These are phyloP conservation scores for Rhinoptilus africanus DNA, from an alignment of 2,113 vertebrate species.

Conservation along the genomic window DNA sequence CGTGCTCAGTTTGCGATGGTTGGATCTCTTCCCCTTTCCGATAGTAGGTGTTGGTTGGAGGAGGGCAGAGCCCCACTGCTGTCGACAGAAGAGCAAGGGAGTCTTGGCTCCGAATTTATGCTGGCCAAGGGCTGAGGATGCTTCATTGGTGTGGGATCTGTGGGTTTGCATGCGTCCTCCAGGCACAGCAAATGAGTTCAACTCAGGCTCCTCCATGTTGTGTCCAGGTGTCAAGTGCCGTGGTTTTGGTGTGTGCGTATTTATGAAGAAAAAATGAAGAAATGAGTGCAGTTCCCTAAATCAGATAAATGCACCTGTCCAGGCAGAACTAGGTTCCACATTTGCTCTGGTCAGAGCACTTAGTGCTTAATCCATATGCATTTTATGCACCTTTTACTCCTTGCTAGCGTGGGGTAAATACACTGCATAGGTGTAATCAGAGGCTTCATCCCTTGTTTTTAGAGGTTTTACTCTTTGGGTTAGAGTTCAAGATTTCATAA, in stretches of 20 bases:
- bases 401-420: background rate
- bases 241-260: fast-evolving
- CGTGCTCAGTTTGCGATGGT: background rate
- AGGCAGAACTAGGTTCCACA: background rate
- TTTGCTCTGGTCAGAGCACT: background rate
- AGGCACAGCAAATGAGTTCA: background rate
- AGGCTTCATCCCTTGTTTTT: background rate
- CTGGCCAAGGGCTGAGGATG: background rate
- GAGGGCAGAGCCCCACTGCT: fast-evolving
- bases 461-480: background rate
- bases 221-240: background rate
- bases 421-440: background rate
- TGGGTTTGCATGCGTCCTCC: background rate
- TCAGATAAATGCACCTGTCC: background rate
- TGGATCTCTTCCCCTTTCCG: fast-evolving
- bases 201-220: fast-evolving
- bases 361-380: background rate
- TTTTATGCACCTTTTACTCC: background rate
- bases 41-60: background rate
- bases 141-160: background rate
- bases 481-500: background rate
- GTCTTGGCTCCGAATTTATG: background rate
- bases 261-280: background rate
- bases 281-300: background rate
- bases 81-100: background rate